Evolutionary conservation across 2,888 invertebrate species (phyloP), one percentile per base, ranked within the genome.

Genomic region (Teleogryllus oceanicus): DNA sequence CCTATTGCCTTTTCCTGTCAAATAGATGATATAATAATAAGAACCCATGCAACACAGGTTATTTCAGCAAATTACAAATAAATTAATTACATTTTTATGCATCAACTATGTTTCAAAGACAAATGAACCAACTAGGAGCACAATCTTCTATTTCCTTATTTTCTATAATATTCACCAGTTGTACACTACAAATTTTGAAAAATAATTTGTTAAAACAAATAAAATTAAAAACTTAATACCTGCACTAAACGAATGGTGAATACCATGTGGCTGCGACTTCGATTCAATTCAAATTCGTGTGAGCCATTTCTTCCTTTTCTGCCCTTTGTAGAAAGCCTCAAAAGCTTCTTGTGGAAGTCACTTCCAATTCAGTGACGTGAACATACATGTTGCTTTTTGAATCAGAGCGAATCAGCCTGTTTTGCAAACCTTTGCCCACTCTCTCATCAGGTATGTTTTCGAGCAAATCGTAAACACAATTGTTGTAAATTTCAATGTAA

Each of bases 401-500:
- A 86, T 97, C 97, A 89, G 96, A 96, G 78, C 97, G 90, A 78
- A 98, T 91, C 79, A 96, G 93, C 90, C 97, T 98, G 4, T 93
- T 92, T 85, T 96, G 95, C 80, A 96, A 89, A 83, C 91, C 91
- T 85, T 94, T 94, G 83, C 78, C 84, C 82, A 89, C 88, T 85
- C 86, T 88, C 50, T 93, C 92, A 79, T 86, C 84, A 8, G 85
- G 82, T 12, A 85, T 81, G 79, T 97, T 97, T 86, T 99, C 99
- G 2, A 99, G 89, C 78, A 99, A 90, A 89, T 99, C 99, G 87
- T 94, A 99, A 2, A 98, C 96, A 85, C 92, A 94, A 85, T 99
- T 98, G 87, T 99, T 99, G 88, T 99, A 99, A 83, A 99, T 95
- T 88, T 99, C 98, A 80, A 98, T 92, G 85, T 97, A 98, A 0